phyloP scores from a whole-genome alignment of 2,888 invertebrate genomes.

The Pachliopta kotzebuea region DNA sequence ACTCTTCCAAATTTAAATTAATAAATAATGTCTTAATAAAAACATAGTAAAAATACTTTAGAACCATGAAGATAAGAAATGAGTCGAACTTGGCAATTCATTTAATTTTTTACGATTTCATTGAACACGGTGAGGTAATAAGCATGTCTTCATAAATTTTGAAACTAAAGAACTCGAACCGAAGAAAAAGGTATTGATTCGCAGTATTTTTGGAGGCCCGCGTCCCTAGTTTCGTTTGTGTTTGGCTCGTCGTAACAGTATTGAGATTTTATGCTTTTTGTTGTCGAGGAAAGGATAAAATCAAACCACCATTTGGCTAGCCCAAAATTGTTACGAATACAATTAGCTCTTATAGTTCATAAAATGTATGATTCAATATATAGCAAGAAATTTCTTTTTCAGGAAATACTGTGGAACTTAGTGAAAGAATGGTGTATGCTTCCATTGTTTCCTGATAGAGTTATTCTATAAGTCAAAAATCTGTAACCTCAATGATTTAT shows the following conservation, averaged over 20 bases:
- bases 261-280: conserved; percentile 16
- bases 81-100: not conserved
- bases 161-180: conserved; percentile 23
- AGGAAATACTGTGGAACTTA: too few species aligned
- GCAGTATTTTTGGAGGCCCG: conserved; percentile 26
- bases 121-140: conserved; percentile 11
- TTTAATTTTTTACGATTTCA: conserved; percentile 8
- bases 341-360: too few species aligned
- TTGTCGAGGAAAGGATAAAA: not conserved
- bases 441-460: too few species aligned
- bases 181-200: conserved; percentile 21
- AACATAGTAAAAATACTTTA: not conserved
- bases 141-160: conserved; percentile 25
- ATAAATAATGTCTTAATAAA: too few species aligned
- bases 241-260: conserved; percentile 15
- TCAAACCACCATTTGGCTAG: too few species aligned
- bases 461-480: too few species aligned
- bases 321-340: too few species aligned
- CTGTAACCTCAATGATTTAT: too few species aligned
- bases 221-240: conserved; percentile 23
- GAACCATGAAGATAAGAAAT: conserved; percentile 3
- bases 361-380: too few species aligned
- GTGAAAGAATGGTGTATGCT: too few species aligned
- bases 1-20: too few species aligned
- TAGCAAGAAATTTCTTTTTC: too few species aligned